Conservation (phyloP, 2,797 vertebrate species). For the Lindbergichthys nudifrons region DNA sequence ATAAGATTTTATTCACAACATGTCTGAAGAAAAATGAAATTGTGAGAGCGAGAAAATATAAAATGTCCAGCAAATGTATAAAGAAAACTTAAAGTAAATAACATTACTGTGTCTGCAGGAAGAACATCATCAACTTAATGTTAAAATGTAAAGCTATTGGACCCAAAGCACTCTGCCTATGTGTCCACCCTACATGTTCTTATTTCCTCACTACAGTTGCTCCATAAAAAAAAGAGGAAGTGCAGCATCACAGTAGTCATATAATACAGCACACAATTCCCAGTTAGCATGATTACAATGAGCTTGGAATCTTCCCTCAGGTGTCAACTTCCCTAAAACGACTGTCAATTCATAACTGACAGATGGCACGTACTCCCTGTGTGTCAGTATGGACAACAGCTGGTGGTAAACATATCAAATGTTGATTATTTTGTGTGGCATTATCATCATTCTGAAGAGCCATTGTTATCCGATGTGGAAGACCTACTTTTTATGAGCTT, state of each 20-base stretch:
- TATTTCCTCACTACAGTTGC: too few relatives aligned
- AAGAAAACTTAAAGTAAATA: too few relatives aligned
- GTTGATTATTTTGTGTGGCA: neutral
- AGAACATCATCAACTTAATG: too few relatives aligned
- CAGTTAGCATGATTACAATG: neutral
- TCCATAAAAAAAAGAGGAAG: constrained; percentile 1
- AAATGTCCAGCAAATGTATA: too few relatives aligned
- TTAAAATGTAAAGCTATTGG: too few relatives aligned
- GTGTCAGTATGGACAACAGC: neutral
- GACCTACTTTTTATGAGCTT: neutral
- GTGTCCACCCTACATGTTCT: too few relatives aligned
- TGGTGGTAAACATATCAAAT: neutral
- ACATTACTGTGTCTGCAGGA: too few relatives aligned
- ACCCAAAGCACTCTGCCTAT: too few relatives aligned
- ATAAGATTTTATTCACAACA: too few relatives aligned
- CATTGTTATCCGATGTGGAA: neutral
- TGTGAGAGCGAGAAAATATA: too few relatives aligned
- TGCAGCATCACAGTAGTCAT: neutral
- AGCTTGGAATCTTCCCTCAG: neutral
- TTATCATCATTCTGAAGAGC: neutral
- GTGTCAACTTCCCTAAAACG: neutral
- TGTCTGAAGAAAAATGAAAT: too few relatives aligned
- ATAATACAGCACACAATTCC: neutral
- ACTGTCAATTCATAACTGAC: neutral
- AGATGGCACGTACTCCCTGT: neutral